Conservation (phyloP, 2,888 invertebrate genomes). For the Pollenia griseotomentosa region DNA sequence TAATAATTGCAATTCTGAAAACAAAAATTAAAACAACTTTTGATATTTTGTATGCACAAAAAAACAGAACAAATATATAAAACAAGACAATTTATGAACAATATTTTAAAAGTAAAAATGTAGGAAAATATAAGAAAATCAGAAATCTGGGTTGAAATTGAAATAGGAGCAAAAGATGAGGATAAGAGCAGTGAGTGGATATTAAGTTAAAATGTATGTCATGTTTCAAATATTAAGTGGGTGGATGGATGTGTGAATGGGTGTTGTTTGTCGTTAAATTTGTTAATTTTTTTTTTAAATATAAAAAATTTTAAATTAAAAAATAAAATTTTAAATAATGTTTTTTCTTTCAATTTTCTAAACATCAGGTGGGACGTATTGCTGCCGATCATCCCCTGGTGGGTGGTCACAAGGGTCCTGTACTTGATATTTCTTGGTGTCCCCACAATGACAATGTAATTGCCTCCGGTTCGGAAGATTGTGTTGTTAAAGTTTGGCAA, state of each 20-base stretch:
- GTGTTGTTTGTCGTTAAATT: conserved; percentile 19
- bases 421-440: conserved; percentile 98
- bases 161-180: conserved; percentile 31
- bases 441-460: conserved; percentile 99
- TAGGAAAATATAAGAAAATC: conserved; percentile 19
- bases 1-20: conserved; percentile 42
- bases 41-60: conserved; percentile 43
- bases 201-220: conserved; percentile 53
- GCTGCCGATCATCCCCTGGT: conserved; percentile 97
- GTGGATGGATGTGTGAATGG: conserved; percentile 26
- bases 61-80: background rate
- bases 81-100: conserved; percentile 45
- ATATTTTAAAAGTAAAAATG: conserved; percentile 11
- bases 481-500: conserved; percentile 98
- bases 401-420: conserved; percentile 98
- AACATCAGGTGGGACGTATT: conserved; percentile 93
- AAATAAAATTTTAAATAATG: background rate
- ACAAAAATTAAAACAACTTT: conserved; percentile 48
- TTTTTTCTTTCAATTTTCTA: conserved; percentile 3
- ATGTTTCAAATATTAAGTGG: conserved; percentile 37
- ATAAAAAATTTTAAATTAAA: background rate
- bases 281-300: background rate
- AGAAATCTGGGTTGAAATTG: conserved; percentile 56
- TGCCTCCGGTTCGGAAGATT: conserved; percentile 98
- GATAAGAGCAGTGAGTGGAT: conserved; percentile 1